Evolutionary conservation across 2,888 invertebrate genomes (phyloP).

Genomic region (Cylloceria caligata): DNA sequence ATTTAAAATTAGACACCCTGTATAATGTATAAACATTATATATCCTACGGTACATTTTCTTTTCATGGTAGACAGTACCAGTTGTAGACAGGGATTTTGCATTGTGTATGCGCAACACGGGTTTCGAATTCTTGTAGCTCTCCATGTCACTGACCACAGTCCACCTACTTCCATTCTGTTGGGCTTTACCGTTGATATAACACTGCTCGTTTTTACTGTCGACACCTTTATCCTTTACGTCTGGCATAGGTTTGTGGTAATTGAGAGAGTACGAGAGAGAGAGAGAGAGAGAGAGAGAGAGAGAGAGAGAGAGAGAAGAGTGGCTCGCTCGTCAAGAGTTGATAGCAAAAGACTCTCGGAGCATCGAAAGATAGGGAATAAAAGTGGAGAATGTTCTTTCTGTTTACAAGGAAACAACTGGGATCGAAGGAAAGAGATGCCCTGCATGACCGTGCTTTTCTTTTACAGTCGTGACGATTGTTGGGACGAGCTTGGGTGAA

Average conservation of each 20-base stretch:
- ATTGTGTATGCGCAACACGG: not conserved
- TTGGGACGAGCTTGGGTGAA: not conserved
- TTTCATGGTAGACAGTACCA: too few relatives aligned
- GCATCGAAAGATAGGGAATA: constrained; percentile 6
- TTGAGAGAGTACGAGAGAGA: not conserved
- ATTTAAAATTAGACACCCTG: too few relatives aligned
- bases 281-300: not conserved
- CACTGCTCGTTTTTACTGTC: constrained; percentile 5
- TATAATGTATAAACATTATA: too few relatives aligned
- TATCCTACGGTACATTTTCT: too few relatives aligned
- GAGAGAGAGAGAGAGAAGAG: too few relatives aligned
- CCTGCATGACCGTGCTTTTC: not conserved
- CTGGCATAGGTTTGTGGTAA: not conserved
- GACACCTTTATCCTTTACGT: constrained; percentile 4
- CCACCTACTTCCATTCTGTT: constrained; percentile 5
- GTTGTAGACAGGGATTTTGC: not conserved
- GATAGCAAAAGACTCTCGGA: not conserved
- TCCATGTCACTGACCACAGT: constrained; percentile 4
- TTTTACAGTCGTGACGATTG: constrained; percentile 26
- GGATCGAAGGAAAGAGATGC: constrained; percentile 19
- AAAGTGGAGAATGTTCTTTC: constrained; percentile 9
- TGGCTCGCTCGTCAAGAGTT: not conserved
- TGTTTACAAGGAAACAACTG: not conserved
- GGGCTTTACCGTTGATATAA: constrained; percentile 16
- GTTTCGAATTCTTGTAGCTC: constrained; percentile 2